phyloP scores from a whole-genome alignment of 92 coral and sea anemone species.

The Metridium senile region DNA sequence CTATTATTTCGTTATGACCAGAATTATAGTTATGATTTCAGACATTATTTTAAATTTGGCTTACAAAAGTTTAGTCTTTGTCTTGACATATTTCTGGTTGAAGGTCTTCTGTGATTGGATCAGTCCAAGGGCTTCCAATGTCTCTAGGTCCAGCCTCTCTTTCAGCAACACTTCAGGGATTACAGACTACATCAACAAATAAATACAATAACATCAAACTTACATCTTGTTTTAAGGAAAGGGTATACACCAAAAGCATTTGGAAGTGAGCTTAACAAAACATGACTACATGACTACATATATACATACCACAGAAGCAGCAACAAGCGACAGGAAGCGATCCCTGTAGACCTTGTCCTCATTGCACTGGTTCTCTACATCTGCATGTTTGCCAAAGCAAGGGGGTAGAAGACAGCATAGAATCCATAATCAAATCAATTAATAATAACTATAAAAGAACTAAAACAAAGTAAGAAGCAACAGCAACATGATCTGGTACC shows the following conservation, averaged over 20 bases:
- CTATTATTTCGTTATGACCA: no score
- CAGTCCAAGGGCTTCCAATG: slow-evolving; percentile 90
- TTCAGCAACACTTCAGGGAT: slow-evolving; percentile 92
- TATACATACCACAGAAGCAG: slow-evolving; percentile 79
- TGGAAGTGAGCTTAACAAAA: no score
- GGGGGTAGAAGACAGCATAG: slow-evolving; percentile 78
- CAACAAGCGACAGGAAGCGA: slow-evolving; percentile 82
- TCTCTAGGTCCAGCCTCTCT: slow-evolving; percentile 95
- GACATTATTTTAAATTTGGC: slow-evolving; percentile 40
- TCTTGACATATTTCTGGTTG: slow-evolving; percentile 93
- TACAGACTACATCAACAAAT: slow-evolving; percentile 40
- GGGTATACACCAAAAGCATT: not conserved
- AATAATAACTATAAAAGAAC: slow-evolving; percentile 44
- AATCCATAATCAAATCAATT: slow-evolving; percentile 26
- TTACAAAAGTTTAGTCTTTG: slow-evolving; percentile 96
- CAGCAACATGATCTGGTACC: slow-evolving; percentile 92
- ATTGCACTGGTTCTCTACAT: slow-evolving; percentile 91
- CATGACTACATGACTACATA: no score
- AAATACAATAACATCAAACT: not conserved
- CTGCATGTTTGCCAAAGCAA: slow-evolving; percentile 90
- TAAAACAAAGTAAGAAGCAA: slow-evolving; percentile 54
- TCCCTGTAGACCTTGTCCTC: slow-evolving; percentile 90
- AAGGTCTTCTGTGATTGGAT: slow-evolving; percentile 81
- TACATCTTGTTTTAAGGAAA: no score
- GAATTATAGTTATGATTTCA: no score